phyloP scores from a whole-genome alignment of 2,797 vertebrate species.

The Myotis pilosus region DNA sequence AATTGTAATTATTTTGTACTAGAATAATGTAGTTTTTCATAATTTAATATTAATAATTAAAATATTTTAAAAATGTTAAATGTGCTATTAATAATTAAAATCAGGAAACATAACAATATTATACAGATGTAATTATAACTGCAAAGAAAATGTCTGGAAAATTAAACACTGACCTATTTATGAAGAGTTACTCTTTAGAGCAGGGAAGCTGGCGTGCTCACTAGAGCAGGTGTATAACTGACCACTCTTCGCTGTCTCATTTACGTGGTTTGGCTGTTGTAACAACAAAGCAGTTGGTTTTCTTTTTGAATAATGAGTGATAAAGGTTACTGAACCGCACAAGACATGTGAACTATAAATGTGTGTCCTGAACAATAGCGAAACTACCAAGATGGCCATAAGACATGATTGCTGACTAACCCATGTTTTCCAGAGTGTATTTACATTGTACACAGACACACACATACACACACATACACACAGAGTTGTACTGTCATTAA shows the following conservation, averaged over 20 bases:
- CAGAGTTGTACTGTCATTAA: neutral
- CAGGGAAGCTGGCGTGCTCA: neutral
- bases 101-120: neutral
- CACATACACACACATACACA: neutral
- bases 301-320: slow-evolving; percentile 23
- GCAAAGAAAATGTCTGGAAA: neutral
- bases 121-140: neutral
- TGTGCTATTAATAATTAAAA: slow-evolving; percentile 6
- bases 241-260: neutral
- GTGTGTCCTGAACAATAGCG: neutral
- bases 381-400: neutral
- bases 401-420: neutral
- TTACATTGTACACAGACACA: neutral
- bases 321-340: neutral
- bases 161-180: neutral
- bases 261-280: neutral
- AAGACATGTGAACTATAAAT: neutral
- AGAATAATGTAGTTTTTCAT: neutral
- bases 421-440: neutral
- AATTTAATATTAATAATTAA: neutral
- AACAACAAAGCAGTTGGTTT: neutral
- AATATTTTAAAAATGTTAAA: neutral
- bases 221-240: neutral
- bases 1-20: neutral
- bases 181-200: neutral